Conservation (phyloP, 2,113 vertebrate genomes). For the Corapipo altera region DNA sequence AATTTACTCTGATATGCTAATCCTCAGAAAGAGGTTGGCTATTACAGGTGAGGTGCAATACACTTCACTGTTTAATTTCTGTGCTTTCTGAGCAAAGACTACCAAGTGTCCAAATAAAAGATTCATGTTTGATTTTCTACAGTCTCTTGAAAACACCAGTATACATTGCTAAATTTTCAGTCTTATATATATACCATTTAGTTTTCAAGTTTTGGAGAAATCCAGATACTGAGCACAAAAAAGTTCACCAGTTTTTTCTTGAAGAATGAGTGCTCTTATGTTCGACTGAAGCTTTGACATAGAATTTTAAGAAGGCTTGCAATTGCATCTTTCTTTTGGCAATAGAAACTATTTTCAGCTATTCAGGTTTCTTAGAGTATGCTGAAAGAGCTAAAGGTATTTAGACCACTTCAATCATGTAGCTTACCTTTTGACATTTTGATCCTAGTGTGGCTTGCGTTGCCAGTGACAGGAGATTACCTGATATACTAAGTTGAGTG, state of each 20-base stretch:
- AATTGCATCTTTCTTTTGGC: background rate
- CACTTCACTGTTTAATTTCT: background rate
- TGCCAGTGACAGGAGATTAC: background rate
- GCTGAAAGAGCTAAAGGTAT: background rate
- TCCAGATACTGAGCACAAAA: rapidly evolving
- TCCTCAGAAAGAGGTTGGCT: background rate
- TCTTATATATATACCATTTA: background rate
- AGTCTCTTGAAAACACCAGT: background rate
- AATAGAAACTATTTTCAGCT: background rate
- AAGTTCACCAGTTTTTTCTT: background rate
- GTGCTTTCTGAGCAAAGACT: background rate
- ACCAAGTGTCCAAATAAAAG: background rate
- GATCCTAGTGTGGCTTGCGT: background rate
- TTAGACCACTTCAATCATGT: background rate
- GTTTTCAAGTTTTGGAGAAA: background rate
- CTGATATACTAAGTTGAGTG: background rate
- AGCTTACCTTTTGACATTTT: background rate
- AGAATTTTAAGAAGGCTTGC: background rate
- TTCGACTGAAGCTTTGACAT: background rate
- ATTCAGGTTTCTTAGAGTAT: background rate
- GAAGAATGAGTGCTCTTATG: background rate
- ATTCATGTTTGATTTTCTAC: background rate
- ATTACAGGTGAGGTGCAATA: background rate
- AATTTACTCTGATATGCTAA: background rate
- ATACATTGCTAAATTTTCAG: background rate